Evolutionary conservation across 2,797 vertebrate species (phyloP), one percentile per base, ranked within the genome.

Genomic region (Podargus strigoides): DNA sequence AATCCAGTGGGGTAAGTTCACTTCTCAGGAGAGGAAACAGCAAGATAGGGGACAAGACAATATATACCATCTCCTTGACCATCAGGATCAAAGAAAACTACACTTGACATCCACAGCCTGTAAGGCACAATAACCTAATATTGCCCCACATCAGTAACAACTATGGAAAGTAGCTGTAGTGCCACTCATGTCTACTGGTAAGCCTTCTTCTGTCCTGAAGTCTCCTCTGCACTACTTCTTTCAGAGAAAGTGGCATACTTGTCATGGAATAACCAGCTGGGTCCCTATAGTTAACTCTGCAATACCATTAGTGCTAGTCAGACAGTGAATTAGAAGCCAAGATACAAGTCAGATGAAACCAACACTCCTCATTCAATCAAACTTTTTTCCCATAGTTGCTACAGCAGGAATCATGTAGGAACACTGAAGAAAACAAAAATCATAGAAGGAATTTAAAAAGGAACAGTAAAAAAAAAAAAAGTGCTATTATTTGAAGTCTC

Each of bases 21-120:
- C 21, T 79, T 59, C 63, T 46, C 27, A n/a, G 13, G 19, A 53
- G 21, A 77, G 8, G 27, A 67, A 87, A 63, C 20, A 52, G n/a
- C n/a, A 56, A 60, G 16, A n/a, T 0, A 56, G 26, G 14, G 81
- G 23, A 73, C 44, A 12, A n/a, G 2, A 37, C 14, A 77, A 66
- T 14, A 77, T 7, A 30, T 8, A 66, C 11, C 5, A 84, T 34
- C 18, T 68, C 41, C 46, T 55, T 14, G 3, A 63, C 27, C 39
- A 22, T 64, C n/a, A 39, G n/a, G 24, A 63, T 39, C 44, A 50
- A 50, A 59, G 53, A 36, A 62, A 90, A 41, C 12, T 28, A 81
- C 23, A 39, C 22, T 3, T 37, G 1, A 70, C 3, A 14, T 28
- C 41, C 20, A 64, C 16, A 64, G 0, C 3, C n/a, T 39, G 0